Evolutionary conservation across 2,797 vertebrate genomes (phyloP).

Genomic region (Carcharodon carcharias): DNA sequence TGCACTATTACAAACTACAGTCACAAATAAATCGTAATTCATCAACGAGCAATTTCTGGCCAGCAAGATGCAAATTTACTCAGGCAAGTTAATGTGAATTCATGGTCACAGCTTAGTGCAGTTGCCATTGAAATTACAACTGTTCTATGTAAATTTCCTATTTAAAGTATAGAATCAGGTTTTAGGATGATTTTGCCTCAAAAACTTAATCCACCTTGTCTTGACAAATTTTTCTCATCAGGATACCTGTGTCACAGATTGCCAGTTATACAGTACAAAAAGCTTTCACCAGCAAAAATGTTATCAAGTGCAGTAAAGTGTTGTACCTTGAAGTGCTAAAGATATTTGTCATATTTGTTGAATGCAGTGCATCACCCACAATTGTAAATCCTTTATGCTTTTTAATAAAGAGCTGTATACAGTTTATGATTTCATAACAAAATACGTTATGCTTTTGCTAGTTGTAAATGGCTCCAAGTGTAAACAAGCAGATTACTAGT

Average conservation of each 20-base stretch:
- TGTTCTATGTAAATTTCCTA: not conserved
- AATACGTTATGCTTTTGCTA: not conserved
- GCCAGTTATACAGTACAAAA: not conserved
- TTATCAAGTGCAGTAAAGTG: not conserved
- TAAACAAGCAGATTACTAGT: not conserved
- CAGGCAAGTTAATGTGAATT: not conserved
- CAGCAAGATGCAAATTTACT: not conserved
- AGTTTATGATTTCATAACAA: not conserved
- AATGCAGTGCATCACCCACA: not conserved
- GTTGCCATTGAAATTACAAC: not conserved
- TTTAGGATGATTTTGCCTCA: not conserved
- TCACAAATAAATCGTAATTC: not conserved
- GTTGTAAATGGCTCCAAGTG: not conserved
- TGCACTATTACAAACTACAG: not conserved
- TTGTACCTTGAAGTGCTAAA: not conserved
- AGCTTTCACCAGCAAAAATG: not conserved
- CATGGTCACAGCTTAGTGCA: not conserved
- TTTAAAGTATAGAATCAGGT: not conserved
- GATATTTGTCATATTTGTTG: not conserved
- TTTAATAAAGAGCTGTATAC: not conserved
- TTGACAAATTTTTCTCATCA: not conserved
- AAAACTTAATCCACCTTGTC: not conserved
- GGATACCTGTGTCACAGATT: not conserved
- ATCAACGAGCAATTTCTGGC: not conserved
- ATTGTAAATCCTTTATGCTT: not conserved